Evolutionary conservation across 2,113 vertebrate species (phyloP).

Genomic region (Felis catus): F.catus_Fca126_mat1.0 CM031411.1:69488001-69488500

Average conservation of each 20-base stretch:
- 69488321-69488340: background rate
- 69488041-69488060: too few species aligned
- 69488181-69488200: background rate
- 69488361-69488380: slow-evolving; percentile 17
- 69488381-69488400: background rate
- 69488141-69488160: background rate
- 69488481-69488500: slow-evolving; percentile 19
- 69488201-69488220: background rate
- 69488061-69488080: too few species aligned
- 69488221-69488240: background rate
- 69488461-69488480: slow-evolving; percentile 40
- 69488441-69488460: slow-evolving; percentile 18
- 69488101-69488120: too few species aligned
- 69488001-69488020: too few species aligned
- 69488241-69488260: background rate
- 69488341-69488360: background rate
- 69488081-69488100: too few species aligned
- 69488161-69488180: slow-evolving; percentile 37
- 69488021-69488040: too few species aligned
- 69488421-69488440: background rate
- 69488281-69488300: background rate
- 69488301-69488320: slow-evolving; percentile 3
- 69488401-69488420: slow-evolving; percentile 16
- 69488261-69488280: background rate
- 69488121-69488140: background rate